Evolutionary conservation across 2,113 vertebrate species (phyloP).

Genomic region (Numida meleagris): DNA sequence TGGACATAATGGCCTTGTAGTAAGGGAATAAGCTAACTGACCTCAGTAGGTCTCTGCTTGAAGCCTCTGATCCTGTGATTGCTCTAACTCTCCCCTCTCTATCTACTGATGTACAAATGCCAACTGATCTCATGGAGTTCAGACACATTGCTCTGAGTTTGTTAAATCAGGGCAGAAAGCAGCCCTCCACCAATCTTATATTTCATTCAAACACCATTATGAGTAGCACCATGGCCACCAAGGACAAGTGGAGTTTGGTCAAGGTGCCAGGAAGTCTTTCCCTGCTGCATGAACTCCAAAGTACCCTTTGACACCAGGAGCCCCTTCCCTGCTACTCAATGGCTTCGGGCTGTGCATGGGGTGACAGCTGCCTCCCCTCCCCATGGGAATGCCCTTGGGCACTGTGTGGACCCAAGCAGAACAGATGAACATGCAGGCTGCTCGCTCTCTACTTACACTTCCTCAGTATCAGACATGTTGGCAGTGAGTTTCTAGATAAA

Average conservation of each 20-base stretch:
- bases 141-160: not conserved
- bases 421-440: fast-evolving
- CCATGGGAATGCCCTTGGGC: fast-evolving
- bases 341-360: not conserved
- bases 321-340: fast-evolving
- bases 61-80: not conserved
- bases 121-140: not conserved
- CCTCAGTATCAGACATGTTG: conserved; percentile 93
- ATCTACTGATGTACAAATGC: not conserved
- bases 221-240: fast-evolving
- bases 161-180: not conserved
- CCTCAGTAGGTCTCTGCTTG: not conserved
- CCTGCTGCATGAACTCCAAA: not conserved
- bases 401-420: not conserved
- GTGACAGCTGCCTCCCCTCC: not conserved
- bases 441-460: conserved; percentile 85
- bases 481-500: conserved; percentile 74
- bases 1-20: not conserved
- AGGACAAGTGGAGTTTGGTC: not conserved
- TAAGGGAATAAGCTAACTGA: not conserved
- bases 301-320: not conserved
- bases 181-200: not conserved
- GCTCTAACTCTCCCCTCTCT: not conserved
- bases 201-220: not conserved
- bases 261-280: not conserved